Evolutionary conservation across 2,888 invertebrate genomes (phyloP).

Genomic region (Ormia ochracea): DNA sequence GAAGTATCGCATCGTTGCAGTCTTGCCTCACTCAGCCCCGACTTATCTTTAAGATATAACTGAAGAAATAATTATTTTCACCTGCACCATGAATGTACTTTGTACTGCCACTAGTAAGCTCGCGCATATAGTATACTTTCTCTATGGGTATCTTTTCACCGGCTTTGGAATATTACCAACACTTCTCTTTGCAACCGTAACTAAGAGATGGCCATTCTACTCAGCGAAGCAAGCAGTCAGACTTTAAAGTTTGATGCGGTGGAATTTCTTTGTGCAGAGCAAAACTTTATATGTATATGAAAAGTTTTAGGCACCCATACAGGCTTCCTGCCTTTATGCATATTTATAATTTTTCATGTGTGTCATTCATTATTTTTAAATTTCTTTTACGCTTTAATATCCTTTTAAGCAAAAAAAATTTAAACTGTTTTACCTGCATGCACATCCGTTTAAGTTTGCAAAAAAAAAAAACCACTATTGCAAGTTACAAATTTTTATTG

Average conservation of each 20-base stretch:
- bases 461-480: background rate
- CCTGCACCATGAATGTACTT: too few relatives aligned
- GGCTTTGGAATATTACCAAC: conserved; percentile 17
- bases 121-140: too few relatives aligned
- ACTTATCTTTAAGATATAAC: too few relatives aligned
- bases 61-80: too few relatives aligned
- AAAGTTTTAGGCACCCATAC: conserved; percentile 19
- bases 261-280: background rate
- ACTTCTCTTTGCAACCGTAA: conserved; percentile 49
- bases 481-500: conserved; percentile 24
- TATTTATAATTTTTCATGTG: conserved; percentile 28
- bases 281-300: conserved; percentile 25
- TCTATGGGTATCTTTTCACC: background rate
- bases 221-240: too few relatives aligned
- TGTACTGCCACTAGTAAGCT: too few relatives aligned
- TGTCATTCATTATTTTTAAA: conserved; percentile 26
- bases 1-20: too few relatives aligned
- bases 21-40: too few relatives aligned
- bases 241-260: too few relatives aligned
- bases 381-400: conserved; percentile 29
- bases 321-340: conserved; percentile 1
- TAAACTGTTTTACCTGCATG: conserved; percentile 4
- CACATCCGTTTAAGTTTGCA: background rate
- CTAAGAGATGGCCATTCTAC: conserved; percentile 39
- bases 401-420: conserved; percentile 28